Base-by-base conservation (phyloP, 2,113 vertebrate genomes). In the Sceloporus undulatus region DNA sequence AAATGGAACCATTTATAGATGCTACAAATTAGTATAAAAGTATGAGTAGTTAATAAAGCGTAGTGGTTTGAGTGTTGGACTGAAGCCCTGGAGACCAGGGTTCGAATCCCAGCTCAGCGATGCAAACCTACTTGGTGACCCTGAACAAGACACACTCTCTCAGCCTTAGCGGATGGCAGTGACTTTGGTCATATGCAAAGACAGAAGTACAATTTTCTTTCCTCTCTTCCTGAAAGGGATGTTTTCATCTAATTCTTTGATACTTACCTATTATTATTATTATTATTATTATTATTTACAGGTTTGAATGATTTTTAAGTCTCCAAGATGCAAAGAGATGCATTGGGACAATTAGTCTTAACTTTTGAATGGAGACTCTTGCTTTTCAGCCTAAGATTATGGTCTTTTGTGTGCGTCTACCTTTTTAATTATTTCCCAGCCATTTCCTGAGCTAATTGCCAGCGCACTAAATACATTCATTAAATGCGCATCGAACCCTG, bases 261-360 rank as follows among this genome's bases (percentile, higher is more conserved):
- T 66, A 48, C 85, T 78, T 34, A 54, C 34, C n/a, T n/a, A n/a
- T n/a, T n/a, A n/a, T n/a, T n/a, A n/a, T n/a, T n/a, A n/a, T n/a
- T n/a, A n/a, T n/a, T n/a, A n/a, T 84, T 84, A 5, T 66, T 66
- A 19, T 21, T 21, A 18, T 85, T 21, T 38, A 21, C 27, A 65
- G 27, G 48, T 84, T 86, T 78, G 21, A 77, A 85, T 19, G 38
- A 65, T 68, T 77, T 76, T 77, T 75, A 85, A 66, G 25, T 29
- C 74, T 42, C 27, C 74, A 9, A 8, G 42, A 4, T 52, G n/a
- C 5, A 27, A 78, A 78, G 40, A 66, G 3, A 25, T 21, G 23
- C 27, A 68, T 13, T 66, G 59, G 42, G 66, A 27, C 9, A 10
- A 85, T 68, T 85, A 66, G 59, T 59, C 66, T 85, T 85, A 85